Conservation (phyloP, 1,140 invertebrate genomes). For the Apocrypta bakeri region DNA sequence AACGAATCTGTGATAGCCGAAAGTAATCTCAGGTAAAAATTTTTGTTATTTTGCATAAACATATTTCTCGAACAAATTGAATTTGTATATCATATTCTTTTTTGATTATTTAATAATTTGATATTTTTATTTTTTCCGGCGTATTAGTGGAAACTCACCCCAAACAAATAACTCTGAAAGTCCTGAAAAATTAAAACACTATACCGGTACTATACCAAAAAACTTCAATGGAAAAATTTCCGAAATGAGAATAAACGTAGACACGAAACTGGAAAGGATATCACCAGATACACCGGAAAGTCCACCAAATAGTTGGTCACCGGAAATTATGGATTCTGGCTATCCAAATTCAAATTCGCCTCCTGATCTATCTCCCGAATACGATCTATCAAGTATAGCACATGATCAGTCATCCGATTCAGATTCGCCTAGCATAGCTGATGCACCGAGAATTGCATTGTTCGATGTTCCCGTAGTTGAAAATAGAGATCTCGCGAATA, state of each 20-base stretch:
- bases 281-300: slow-evolving; percentile 40
- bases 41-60: not conserved
- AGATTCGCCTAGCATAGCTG: slow-evolving; percentile 59
- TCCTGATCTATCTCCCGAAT: slow-evolving; percentile 67
- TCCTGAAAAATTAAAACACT: not conserved
- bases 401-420: slow-evolving; percentile 61
- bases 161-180: not conserved
- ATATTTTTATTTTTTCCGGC: too few relatives aligned
- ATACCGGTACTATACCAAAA: slow-evolving; percentile 31
- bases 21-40: slow-evolving; percentile 41
- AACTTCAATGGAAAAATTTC: not conserved
- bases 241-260: not conserved
- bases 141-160: slow-evolving; percentile 5
- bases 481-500: slow-evolving; percentile 76
- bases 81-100: not conserved
- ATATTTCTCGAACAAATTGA: slow-evolving; percentile 13
- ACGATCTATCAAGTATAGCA: slow-evolving; percentile 60
- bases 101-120: too few relatives aligned
- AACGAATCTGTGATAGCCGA: slow-evolving; percentile 2
- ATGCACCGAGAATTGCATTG: slow-evolving; percentile 57
- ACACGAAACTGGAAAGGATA: slow-evolving; percentile 45
- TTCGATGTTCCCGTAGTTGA: slow-evolving; percentile 68
- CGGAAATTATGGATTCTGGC: slow-evolving; percentile 73
- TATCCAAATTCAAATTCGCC: slow-evolving; percentile 73
- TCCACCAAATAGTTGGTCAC: slow-evolving; percentile 61